Percentiles rank a stretch among this genome's conserved stretches.
Conservation (phyloP, 1,140 invertebrate genomes). For the Pogonomyrmex californicus region DNA sequence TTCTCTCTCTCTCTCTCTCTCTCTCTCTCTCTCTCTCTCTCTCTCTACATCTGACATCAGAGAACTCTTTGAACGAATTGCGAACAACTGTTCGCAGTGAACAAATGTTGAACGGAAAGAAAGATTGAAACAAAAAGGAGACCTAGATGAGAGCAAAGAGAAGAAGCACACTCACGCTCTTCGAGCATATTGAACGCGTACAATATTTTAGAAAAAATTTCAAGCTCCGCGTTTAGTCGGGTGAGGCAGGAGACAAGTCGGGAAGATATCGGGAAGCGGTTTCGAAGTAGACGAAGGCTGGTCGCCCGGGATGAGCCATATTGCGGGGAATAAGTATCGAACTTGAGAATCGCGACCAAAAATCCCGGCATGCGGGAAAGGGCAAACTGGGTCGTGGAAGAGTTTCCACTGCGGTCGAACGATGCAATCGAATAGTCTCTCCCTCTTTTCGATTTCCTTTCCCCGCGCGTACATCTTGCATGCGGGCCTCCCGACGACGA, state of each 20-base stretch:
- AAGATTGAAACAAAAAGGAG: constrained; percentile 30
- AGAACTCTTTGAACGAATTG: constrained; percentile 47
- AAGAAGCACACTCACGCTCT: not conserved
- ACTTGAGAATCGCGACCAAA: constrained; percentile 75
- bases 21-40: not conserved
- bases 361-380: constrained; percentile 73
- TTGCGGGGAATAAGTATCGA: constrained; percentile 72
- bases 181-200: constrained; percentile 57
- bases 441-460: constrained; percentile 46
- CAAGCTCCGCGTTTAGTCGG: constrained; percentile 38
- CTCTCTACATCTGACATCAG: constrained; percentile 35
- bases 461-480: constrained; percentile 58
- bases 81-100: constrained; percentile 54
- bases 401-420: constrained; percentile 72
- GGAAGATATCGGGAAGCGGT: constrained; percentile 60
- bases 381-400: constrained; percentile 78
- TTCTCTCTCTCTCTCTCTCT: constrained; percentile 4
- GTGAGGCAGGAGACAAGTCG: constrained; percentile 57
- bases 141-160: not conserved
- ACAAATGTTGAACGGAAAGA: constrained; percentile 12
- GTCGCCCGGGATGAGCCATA: constrained; percentile 61
- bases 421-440: constrained; percentile 64
- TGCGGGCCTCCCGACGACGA: constrained; percentile 70
- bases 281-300: constrained; percentile 40
- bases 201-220: constrained; percentile 79